Evolutionary conservation across 2,113 vertebrate species (phyloP).

Genomic region (Polypterus bichir): DNA sequence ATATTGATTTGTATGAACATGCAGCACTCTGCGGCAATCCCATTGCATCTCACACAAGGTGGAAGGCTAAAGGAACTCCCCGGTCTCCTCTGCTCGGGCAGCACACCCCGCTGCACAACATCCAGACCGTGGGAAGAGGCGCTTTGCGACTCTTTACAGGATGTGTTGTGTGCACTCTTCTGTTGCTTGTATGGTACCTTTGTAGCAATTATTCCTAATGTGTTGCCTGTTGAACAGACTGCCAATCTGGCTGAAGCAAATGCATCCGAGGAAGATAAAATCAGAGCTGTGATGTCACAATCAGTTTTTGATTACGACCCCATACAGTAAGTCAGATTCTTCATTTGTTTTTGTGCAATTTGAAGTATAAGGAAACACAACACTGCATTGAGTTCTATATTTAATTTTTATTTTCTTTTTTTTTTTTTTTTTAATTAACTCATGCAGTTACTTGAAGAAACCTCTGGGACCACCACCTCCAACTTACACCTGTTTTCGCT

Average conservation of each 20-base stretch:
- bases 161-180: constrained; percentile 50
- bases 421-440: constrained; percentile 5
- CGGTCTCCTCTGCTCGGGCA: constrained; percentile 25
- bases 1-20: constrained; percentile 30
- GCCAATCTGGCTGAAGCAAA: constrained; percentile 89
- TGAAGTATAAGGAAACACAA: too few species aligned
- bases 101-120: background rate
- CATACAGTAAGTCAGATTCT: constrained; percentile 66
- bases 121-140: constrained; percentile 15
- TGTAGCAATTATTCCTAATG: constrained; percentile 43
- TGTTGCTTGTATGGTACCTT: constrained; percentile 50
- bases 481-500: constrained; percentile 87
- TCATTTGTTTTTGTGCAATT: constrained; percentile 1
- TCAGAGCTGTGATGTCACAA: constrained; percentile 89
- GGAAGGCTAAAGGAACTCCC: constrained; percentile 40
- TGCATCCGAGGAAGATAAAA: constrained; percentile 95
- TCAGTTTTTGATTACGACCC: constrained; percentile 88
- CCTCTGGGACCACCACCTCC: constrained; percentile 65
- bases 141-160: constrained; percentile 64
- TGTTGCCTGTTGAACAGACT: constrained; percentile 80
- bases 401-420: background rate
- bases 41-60: constrained; percentile 1
- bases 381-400: constrained; percentile 1
- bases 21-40: constrained; percentile 26
- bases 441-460: constrained; percentile 78